Evolutionary conservation across 1,140 invertebrate genomes (phyloP), one percentile per base, ranked within the genome.

Genomic region (Drosophila ercepeae): DNA sequence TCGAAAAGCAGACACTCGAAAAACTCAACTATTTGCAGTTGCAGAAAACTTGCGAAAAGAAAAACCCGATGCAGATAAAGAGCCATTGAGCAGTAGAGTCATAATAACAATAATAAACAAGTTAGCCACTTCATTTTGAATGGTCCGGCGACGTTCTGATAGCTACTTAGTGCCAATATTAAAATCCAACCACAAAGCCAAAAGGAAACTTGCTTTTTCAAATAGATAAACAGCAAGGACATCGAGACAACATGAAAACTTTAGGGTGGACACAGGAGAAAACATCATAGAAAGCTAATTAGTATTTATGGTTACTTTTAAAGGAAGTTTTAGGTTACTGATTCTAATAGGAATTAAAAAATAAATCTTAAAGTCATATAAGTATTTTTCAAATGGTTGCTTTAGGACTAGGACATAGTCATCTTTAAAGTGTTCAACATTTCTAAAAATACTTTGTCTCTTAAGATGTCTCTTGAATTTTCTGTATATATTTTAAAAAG

Each of bases 71-170:
- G 32, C 9, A 51, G 34, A 61, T 48, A 57, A 57, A 48, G 27
- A 61, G 29, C 29, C 29, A 32, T 32, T 11, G 57, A 67, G 60
- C 54, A 57, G 49, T 41, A 72, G 36, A 70, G 46, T 25, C 61
- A 77, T 88, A 78, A 86, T 88, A 88, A 86, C 77, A 86, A 88
- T 86, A 82, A 88, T 67, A 88, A 86, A 86, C 82, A 86, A 86
- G 77, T 88, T 67, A 77, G 77, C 82, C 82, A 86, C 82, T 86
- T 86, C 82, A 86, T 82, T 88, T 82, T 55, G 68, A 82, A 86
- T 70, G 82, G 59, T 88, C 74, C 69, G 44, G 50, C 64, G 74
- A 74, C 39, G 57, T 67, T 58, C 57, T 75, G 83, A 77, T 88
- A 88, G 57, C 83, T 86, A 74, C 77, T 86, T 86, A 88, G 63